Percentiles rank a stretch among this genome's conserved stretches.
phyloP scores from a whole-genome alignment of 2,797 vertebrate genomes.

The Sebastiscus albofasciatus region DNA sequence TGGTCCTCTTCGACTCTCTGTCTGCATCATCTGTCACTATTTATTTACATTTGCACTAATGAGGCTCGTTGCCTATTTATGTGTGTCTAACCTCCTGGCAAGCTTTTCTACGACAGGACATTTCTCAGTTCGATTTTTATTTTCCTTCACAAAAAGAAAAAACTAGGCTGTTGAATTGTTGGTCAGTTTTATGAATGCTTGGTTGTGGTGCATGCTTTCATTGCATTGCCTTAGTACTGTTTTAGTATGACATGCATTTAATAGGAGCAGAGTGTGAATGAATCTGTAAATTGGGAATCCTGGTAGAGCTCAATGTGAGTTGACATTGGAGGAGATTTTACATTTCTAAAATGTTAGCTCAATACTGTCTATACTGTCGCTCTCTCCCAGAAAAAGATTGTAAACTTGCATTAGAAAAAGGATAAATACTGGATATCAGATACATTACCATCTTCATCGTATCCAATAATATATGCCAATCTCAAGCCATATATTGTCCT shows the following conservation, averaged over 20 bases:
- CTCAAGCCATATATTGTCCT: not conserved
- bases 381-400: not conserved
- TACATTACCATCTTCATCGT: not conserved
- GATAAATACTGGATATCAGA: not conserved
- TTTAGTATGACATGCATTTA: conserved; percentile 49
- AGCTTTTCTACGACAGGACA: conserved; percentile 17
- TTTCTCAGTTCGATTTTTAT: conserved; percentile 11
- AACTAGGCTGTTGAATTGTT: not conserved
- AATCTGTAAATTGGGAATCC: conserved; percentile 24
- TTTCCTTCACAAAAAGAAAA: not conserved
- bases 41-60: conserved; percentile 61
- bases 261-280: conserved; percentile 31
- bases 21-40: conserved; percentile 39
- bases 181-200: not conserved
- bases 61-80: conserved; percentile 34
- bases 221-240: conserved; percentile 10
- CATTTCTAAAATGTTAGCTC: conserved; percentile 41
- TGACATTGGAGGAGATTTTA: conserved; percentile 40
- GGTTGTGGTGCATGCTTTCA: not conserved
- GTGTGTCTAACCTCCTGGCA: conserved; percentile 45
- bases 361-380: not conserved
- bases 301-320: conserved; percentile 28
- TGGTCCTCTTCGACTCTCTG: conserved; percentile 15
- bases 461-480: not conserved
- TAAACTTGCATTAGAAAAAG: not conserved